Conservation (phyloP, 2,113 vertebrate genomes). For the Hemichromis elongatus region DNA sequence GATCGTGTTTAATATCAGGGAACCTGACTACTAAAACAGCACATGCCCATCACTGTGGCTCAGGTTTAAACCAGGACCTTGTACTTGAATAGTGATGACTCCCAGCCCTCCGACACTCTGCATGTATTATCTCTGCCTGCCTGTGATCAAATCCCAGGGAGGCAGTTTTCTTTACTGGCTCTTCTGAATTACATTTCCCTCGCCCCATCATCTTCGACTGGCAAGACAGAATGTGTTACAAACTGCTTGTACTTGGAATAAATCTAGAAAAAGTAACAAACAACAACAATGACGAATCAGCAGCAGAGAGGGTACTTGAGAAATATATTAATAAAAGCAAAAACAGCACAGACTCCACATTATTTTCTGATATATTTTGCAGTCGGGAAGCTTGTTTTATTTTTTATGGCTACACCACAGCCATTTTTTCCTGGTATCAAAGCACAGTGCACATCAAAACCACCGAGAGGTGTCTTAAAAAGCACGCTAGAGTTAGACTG, state of each 20-base stretch:
- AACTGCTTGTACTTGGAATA: slow-evolving; percentile 24
- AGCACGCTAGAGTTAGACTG: neutral
- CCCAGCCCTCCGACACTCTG: neutral
- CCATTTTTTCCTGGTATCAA: neutral
- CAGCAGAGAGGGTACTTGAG: neutral
- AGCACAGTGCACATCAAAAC: neutral
- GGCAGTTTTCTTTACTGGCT: slow-evolving; percentile 27
- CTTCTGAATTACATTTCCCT: slow-evolving; percentile 43
- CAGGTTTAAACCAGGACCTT: slow-evolving; percentile 15
- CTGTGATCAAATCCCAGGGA: slow-evolving; percentile 40
- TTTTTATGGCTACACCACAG: neutral
- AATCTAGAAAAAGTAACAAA: slow-evolving; percentile 33
- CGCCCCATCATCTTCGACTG: slow-evolving; percentile 14
- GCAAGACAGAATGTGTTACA: slow-evolving; percentile 13
- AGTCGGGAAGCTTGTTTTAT: neutral
- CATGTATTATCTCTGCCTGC: slow-evolving; percentile 23
- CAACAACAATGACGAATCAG: slow-evolving; percentile 5
- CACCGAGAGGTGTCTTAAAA: neutral
- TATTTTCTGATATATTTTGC: neutral
- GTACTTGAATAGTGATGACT: slow-evolving; percentile 35
- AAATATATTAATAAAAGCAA: neutral
- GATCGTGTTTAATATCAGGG: neutral
- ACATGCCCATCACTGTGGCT: neutral
- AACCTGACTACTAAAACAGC: slow-evolving; percentile 2
- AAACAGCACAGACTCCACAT: neutral